phyloP scores from a whole-genome alignment of 1,140 invertebrate genomes.

The Melanaphis sacchari region DNA sequence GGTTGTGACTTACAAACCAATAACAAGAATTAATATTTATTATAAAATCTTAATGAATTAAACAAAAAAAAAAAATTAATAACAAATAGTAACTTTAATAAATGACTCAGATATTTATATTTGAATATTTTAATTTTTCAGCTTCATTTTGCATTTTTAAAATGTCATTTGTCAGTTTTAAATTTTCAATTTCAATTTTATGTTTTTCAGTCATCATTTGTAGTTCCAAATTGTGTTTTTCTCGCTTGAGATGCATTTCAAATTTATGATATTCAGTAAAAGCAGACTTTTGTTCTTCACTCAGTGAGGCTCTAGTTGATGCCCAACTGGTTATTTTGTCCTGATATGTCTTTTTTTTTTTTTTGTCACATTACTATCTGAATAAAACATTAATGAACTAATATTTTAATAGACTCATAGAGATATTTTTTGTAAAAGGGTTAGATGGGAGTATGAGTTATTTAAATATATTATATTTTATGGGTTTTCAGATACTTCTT shows the following conservation, averaged over 20 bases:
- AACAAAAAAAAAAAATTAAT: no score
- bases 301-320: background rate
- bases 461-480: no score
- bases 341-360: background rate
- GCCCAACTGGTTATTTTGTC: slow-evolving; percentile 16
- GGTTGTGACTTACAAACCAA: no score
- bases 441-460: background rate
- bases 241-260: no score
- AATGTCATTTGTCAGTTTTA: background rate
- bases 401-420: background rate
- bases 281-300: no score
- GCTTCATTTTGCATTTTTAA: background rate
- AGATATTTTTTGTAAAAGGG: background rate
- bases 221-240: no score
- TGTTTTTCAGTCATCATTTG: background rate
- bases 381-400: slow-evolving; percentile 4
- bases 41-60: no score
- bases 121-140: background rate
- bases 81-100: no score
- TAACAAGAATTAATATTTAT: no score
- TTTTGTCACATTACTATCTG: slow-evolving; percentile 13
- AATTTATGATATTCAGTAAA: no score
- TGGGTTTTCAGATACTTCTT: no score
- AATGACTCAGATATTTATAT: background rate
- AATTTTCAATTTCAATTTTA: background rate